Conservation (phyloP, 2,113 vertebrate species). For the Pluvialis apricaria region DNA sequence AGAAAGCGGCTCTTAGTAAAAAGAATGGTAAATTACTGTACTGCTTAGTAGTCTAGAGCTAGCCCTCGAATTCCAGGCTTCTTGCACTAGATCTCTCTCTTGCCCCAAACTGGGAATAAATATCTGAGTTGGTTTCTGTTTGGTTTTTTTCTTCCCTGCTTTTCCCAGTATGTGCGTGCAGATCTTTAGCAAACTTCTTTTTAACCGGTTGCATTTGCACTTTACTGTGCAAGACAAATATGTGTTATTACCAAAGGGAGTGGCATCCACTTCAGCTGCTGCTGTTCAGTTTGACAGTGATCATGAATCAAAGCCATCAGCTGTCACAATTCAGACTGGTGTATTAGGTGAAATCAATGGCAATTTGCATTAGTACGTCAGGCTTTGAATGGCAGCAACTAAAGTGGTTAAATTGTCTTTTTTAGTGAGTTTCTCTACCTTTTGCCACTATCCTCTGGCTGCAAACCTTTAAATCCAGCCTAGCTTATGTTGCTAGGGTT, state of each 20-base stretch:
- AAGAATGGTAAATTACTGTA: neutral
- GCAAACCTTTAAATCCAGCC: neutral
- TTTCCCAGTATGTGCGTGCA: fast-evolving
- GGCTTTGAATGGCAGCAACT: neutral
- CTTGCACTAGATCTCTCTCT: neutral
- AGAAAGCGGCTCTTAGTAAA: neutral
- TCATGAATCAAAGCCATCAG: neutral
- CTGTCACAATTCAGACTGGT: neutral
- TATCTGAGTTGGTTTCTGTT: too few species aligned
- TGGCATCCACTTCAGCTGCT: neutral
- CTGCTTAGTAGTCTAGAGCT: neutral
- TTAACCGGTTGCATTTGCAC: neutral
- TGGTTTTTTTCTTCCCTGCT: neutral
- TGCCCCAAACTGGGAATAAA: neutral
- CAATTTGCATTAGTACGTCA: neutral
- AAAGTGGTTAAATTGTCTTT: neutral
- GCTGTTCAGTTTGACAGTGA: neutral
- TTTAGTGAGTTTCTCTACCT: neutral
- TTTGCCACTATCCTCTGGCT: neutral
- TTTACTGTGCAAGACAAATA: neutral
- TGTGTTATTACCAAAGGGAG: neutral
- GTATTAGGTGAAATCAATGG: neutral
- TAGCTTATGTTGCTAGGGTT: neutral
- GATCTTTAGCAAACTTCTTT: neutral
- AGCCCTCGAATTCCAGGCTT: neutral